Base-by-base conservation (phyloP, 2,888 invertebrate genomes). In the Acronicta psi region DNA sequence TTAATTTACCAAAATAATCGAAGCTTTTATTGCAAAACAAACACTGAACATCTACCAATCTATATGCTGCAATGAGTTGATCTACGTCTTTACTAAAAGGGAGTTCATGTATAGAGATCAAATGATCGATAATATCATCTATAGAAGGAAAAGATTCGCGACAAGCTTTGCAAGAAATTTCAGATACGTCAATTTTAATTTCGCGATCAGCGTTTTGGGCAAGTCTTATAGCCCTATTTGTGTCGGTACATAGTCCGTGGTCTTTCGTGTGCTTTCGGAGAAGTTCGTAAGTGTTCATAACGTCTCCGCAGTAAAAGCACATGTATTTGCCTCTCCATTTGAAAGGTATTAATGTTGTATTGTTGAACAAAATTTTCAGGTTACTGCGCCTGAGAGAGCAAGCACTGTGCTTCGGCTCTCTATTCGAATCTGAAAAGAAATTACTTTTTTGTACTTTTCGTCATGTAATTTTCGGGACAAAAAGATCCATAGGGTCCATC, bases 351-450 rank as follows among this genome's bases (percentile, higher is more conserved):
- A 92, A 69, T 0, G 91, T 81, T 2, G 93, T 92, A 71, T 91
- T 88, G 87, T 91, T 91, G 86, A 93, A 89, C 41, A 93, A 72
- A 57, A 86, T 86, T 73, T 83, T 82, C 56, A 92, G 89, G 72
- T 91, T 91, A 70, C 54, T 64, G 56, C 74, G 72, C 56, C 81
- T 80, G 61, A 75, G 58, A 68, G 69, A 75, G 72, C 73, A 80
- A 60, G 69, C 74, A 73, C 72, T 79, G 62, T 69, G 56, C 76
- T 70, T 79, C 78, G 76, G 76, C 75, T 82, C 80, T 70, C 75
- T 81, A 75, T 82, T 80, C 72, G 77, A 75, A 92, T 86, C 93
- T 93, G 93, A 86, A 93, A 93, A 90, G 81, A 90, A 89, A 91
- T 83, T 74, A 79, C 75, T 79, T 49, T 51, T 68, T 67, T 79